phyloP scores from a whole-genome alignment of 2,888 invertebrate species.

The Aplocera efformata region DNA sequence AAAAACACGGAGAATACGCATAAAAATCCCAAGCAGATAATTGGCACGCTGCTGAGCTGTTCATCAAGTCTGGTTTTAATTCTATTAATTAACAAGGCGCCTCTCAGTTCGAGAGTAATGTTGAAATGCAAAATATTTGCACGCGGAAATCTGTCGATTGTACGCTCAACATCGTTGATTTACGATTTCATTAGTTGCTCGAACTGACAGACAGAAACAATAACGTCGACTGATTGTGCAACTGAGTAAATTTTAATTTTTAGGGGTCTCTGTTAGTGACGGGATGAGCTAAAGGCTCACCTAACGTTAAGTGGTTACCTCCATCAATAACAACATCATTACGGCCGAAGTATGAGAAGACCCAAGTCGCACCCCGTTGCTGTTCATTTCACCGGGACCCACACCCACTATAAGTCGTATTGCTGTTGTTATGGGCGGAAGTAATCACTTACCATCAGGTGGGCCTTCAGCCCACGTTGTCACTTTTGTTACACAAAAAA shows the following conservation, averaged over 20 bases:
- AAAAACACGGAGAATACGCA: conserved; percentile 1
- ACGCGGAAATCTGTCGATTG: conserved; percentile 61
- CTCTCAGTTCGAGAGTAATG: conserved; percentile 48
- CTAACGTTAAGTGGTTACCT: no score
- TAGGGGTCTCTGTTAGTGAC: no score
- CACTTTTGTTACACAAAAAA: no score
- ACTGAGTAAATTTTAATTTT: conserved; percentile 33
- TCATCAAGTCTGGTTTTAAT: conserved; percentile 57
- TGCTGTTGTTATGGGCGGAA: no score
- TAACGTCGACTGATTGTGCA: conserved; percentile 49
- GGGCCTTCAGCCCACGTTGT: no score
- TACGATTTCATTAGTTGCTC: conserved; percentile 72
- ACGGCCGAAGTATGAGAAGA: no score
- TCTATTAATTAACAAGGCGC: conserved; percentile 62
- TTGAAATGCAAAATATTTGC: conserved; percentile 58
- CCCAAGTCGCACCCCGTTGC: no score
- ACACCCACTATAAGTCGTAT: no score
- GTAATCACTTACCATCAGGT: no score
- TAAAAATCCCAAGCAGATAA: conserved; percentile 33
- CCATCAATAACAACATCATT: no score
- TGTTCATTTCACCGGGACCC: no score
- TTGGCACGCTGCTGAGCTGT: conserved; percentile 45
- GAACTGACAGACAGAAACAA: conserved; percentile 49
- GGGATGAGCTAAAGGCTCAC: no score
- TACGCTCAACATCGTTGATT: conserved; percentile 62